A percentile compares a stretch with the other conserved stretches of the same genome.
Conservation (phyloP, 2,797 vertebrate genomes). For the Acomys russatus region DNA sequence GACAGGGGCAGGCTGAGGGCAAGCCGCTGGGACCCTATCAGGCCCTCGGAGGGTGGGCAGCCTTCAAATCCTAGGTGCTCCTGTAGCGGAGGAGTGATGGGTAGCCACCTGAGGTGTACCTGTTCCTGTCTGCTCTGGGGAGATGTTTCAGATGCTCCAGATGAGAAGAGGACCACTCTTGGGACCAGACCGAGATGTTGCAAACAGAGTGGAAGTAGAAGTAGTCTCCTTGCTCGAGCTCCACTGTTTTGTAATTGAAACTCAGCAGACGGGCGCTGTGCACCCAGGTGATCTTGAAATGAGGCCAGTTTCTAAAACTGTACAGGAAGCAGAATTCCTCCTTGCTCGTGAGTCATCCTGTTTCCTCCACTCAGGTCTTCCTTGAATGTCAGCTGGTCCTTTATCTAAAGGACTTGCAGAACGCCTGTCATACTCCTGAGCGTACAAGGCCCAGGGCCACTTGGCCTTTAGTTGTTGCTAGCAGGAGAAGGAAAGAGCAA, state of each 20-base stretch:
- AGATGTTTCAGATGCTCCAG: background rate
- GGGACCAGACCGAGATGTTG: background rate
- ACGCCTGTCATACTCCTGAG: constrained; percentile 64
- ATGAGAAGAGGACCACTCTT: background rate
- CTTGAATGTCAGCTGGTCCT: constrained; percentile 20
- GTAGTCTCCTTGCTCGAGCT: background rate
- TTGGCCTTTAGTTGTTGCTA: constrained; percentile 76
- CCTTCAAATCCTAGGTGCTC: constrained; percentile 42
- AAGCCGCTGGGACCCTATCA: constrained; percentile 57
- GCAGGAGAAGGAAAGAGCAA: constrained; percentile 40
- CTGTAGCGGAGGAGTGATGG: background rate
- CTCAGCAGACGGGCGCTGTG: background rate
- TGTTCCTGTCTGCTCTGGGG: background rate
- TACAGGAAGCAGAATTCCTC: constrained; percentile 52
- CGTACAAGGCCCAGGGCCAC: constrained; percentile 68
- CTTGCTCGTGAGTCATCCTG: constrained; percentile 31
- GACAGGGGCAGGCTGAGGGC: constrained; percentile 55
- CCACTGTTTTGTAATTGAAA: background rate
- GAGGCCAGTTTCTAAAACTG: background rate
- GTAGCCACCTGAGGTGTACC: background rate
- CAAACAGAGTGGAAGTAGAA: background rate
- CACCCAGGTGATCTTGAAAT: background rate
- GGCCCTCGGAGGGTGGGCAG: constrained; percentile 73
- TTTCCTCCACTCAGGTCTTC: constrained; percentile 6
- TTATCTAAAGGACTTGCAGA: constrained; percentile 66